Evolutionary conservation across 2,888 invertebrate genomes (phyloP), one percentile per base, ranked within the genome.

Genomic region (Hypercompe scribonia): DNA sequence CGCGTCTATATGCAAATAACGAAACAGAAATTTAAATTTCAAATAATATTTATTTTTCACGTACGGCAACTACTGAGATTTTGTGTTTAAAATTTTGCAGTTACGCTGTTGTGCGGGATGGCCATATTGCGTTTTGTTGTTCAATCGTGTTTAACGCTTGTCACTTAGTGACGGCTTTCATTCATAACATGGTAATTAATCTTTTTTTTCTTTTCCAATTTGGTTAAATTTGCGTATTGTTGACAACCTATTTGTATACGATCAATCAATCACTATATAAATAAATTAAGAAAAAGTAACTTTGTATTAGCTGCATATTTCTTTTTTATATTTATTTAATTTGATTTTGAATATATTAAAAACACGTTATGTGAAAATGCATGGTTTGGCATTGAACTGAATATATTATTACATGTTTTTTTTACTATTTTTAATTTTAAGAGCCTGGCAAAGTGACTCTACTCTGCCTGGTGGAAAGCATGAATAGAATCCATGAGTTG

Each of bases 1-100:
- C 84, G 87, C 92, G 92, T 95, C 91, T 95, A 94, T 93, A 95
- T 95, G 95, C 92, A 94, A 95, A 95, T 95, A 78, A 75, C 72
- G 81, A 87, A 90, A 89, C 87, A 85, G 84, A 89, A 89, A 95
- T 95, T 94, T 94, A 93, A 94, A 93, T 91, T 93, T 91, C 92
- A 94, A 95, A 95, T 94, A 87, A 86, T 94, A 92, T 90, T 91
- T 91, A 90, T 93, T 92, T 94, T 93, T 91, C 91, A 91, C 89
- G 91, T 90, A 91, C 83, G 87, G 81, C 81, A 84, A 89, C 88
- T 61, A 67, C 86, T 90, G 87, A 84, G 83, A 90, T 87, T 83
- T 82, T 63, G 82, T 90, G 92, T 93, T 91, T 90, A 91, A 92
- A 93, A 92, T 54, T 54, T 61, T 66, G 65, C 66, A 83, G 86